Percentiles rank a stretch among this genome's conserved stretches.
These are phyloP conservation scores for Jordanella pulchra DNA, from an alignment of 2,797 vertebrate species.

Conservation along the genomic window DNA sequence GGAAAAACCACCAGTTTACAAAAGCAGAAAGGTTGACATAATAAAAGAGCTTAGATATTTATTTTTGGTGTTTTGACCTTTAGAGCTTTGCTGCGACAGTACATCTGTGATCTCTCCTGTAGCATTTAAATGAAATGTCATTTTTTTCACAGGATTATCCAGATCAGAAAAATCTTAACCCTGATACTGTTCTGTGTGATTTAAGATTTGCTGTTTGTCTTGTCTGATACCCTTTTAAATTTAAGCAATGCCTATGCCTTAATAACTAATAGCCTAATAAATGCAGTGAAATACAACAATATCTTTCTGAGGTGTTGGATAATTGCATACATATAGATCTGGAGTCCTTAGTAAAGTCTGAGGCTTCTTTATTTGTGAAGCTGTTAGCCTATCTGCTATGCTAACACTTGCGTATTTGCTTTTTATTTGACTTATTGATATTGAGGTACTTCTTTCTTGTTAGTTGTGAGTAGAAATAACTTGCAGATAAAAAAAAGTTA, in stretches of 20 bases:
- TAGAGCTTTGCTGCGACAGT: neutral
- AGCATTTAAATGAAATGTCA: neutral
- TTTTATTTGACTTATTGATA: neutral
- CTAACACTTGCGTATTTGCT: neutral
- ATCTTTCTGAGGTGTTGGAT: neutral
- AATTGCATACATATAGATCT: neutral
- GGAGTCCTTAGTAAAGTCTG: neutral
- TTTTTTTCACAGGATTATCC: neutral
- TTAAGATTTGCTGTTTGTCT: neutral
- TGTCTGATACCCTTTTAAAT: neutral
- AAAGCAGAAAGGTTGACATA: neutral
- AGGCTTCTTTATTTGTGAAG: neutral
- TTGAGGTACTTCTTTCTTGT: neutral
- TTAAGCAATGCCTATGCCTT: neutral
- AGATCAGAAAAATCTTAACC: neutral
- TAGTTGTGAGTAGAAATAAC: neutral
- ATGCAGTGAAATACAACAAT: neutral
- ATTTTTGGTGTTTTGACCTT: neutral
- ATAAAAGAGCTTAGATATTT: conserved; percentile 10
- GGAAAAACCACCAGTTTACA: conserved; percentile 28
- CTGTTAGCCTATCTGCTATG: neutral
- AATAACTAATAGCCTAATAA: neutral
- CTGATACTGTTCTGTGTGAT: neutral
- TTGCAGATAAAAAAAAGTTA: neutral
- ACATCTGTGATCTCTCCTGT: neutral